Conservation (phyloP, 2,113 vertebrate genomes). For the Delphinapterus leucas region DNA sequence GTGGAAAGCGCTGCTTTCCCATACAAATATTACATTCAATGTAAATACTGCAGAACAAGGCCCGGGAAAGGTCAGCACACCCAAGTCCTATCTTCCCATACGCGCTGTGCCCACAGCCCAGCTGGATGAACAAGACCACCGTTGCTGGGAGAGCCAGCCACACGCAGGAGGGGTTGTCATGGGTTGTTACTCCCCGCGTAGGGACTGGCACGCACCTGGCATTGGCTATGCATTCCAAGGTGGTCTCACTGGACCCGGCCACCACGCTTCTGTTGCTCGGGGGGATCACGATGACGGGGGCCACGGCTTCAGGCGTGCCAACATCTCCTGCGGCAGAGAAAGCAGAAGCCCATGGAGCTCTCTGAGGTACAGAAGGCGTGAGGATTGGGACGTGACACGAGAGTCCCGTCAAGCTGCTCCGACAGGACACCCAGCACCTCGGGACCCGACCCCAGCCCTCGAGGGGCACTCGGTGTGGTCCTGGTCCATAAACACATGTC, state of each 20-base stretch:
- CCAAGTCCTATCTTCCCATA: neutral
- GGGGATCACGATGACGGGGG: constrained; percentile 85
- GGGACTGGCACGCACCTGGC: constrained; percentile 83
- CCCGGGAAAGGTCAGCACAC: neutral
- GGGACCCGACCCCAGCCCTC: rapidly evolving
- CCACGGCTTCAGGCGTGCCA: constrained; percentile 61
- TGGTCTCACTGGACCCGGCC: constrained; percentile 84
- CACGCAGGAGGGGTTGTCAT: rapidly evolving
- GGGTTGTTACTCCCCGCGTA: rapidly evolving
- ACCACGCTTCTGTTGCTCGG: constrained; percentile 89
- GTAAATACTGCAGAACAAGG: rapidly evolving
- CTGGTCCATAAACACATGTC: neutral
- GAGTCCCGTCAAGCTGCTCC: rapidly evolving
- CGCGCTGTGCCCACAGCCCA: rapidly evolving
- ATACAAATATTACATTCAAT: rapidly evolving
- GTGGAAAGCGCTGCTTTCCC: neutral
- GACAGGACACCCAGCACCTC: neutral
- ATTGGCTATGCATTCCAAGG: constrained; percentile 92
- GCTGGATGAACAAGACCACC: neutral
- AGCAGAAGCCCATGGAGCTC: neutral
- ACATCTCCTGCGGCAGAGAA: constrained; percentile 81
- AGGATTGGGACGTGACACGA: rapidly evolving
- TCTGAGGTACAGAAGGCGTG: rapidly evolving
- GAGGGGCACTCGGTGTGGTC: neutral
- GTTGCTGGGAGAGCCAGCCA: rapidly evolving